A percentile compares a stretch with the other conserved stretches of the same genome.
phyloP scores from a whole-genome alignment of 1,140 invertebrate species.

The Kradibia gibbosae region DNA sequence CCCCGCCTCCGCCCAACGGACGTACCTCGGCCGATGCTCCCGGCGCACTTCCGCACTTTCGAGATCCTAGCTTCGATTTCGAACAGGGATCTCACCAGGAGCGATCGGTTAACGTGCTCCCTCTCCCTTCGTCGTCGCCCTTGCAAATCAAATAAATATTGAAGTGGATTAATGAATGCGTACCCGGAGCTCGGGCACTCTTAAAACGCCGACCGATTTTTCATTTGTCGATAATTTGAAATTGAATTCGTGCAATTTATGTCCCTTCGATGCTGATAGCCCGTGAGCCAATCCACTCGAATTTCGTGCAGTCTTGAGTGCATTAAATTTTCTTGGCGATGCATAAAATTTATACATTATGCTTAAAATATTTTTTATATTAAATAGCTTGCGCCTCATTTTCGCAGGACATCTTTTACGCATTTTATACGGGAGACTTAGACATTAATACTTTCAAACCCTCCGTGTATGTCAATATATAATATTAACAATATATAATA shows the following conservation, averaged over 20 bases:
- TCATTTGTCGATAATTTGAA: not conserved
- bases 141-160: too few relatives aligned
- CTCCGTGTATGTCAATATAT: too few relatives aligned
- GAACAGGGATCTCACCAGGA: too few relatives aligned
- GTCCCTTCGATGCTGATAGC: not conserved
- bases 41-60: too few relatives aligned
- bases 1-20: too few relatives aligned
- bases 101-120: too few relatives aligned
- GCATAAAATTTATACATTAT: slow-evolving; percentile 4
- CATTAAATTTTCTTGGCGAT: not conserved
- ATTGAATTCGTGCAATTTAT: slow-evolving; percentile 1
- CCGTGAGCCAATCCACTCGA: not conserved
- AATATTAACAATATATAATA: not conserved
- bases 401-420: not conserved
- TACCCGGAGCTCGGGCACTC: too few relatives aligned
- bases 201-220: not conserved
- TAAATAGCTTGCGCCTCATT: not conserved
- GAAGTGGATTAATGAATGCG: too few relatives aligned
- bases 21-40: too few relatives aligned
- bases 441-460: not conserved
- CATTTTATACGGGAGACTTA: not conserved
- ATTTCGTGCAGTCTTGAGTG: not conserved
- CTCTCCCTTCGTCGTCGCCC: too few relatives aligned
- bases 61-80: too few relatives aligned
- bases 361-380: not conserved